Conservation (phyloP, 2,797 vertebrate genomes). For the Onychomys torridus region DNA sequence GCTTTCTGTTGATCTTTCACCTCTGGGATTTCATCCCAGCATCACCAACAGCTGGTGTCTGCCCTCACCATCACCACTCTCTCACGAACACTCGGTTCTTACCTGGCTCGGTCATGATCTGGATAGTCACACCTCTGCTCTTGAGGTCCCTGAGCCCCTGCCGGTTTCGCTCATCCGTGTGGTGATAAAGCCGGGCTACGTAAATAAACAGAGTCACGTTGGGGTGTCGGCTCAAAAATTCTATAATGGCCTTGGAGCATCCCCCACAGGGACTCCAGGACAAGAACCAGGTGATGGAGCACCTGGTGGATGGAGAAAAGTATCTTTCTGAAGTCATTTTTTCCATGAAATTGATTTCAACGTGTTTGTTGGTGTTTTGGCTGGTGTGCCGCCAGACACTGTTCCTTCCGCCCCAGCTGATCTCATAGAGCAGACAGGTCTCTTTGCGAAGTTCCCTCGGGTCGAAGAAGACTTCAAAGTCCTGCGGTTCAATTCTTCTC, state of each 20-base stretch:
- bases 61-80: background rate
- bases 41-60: background rate
- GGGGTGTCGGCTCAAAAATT: slow-evolving; percentile 76
- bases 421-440: slow-evolving; percentile 84
- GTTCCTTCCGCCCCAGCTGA: slow-evolving; percentile 67
- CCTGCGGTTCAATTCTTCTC: slow-evolving; percentile 79
- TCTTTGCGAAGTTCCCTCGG: slow-evolving; percentile 4
- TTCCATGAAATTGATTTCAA: slow-evolving; percentile 84
- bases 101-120: slow-evolving; percentile 82
- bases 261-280: slow-evolving; percentile 84
- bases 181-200: slow-evolving; percentile 73
- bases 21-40: background rate
- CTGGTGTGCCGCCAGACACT: slow-evolving; percentile 68
- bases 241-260: slow-evolving; percentile 71
- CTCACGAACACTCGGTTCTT: slow-evolving; percentile 13
- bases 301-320: background rate
- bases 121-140: slow-evolving; percentile 47
- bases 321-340: slow-evolving; percentile 55
- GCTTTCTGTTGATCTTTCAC: background rate
- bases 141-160: slow-evolving; percentile 80
- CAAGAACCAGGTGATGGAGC: slow-evolving; percentile 85
- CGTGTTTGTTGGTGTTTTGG: slow-evolving; percentile 45
- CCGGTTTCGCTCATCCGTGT: slow-evolving; percentile 60
- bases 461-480: slow-evolving; percentile 75
- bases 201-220: slow-evolving; percentile 80